Base-by-base conservation (phyloP, 2,797 vertebrate genomes). In the Myripristis jacobus region DNA sequence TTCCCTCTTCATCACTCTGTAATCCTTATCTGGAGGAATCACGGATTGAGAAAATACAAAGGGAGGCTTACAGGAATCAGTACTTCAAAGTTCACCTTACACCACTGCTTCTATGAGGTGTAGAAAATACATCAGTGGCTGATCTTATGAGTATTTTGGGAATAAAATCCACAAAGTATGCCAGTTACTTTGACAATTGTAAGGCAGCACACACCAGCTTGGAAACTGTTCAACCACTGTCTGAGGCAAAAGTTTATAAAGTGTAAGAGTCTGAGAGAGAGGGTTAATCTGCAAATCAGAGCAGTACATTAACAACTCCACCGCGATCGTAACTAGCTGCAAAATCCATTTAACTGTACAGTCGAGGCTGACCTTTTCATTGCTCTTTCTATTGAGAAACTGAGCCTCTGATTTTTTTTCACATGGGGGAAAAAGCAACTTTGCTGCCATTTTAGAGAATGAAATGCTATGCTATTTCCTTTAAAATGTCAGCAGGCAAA, bases 401-500 rank as follows among this genome's bases (percentile, higher is more conserved):
- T 70, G 71, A 63, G 59, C 9, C 10, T 61, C 46, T 59, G 34
- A 16, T 56, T 81, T 81, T 81, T 80, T 83, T 83, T 31, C 27
- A 19, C 15, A 22, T 29, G 67, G 79, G 86, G 81, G 68, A 70
- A 81, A 87, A 82, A 79, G 68, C 77, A 88, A 87, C 68, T 78
- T 75, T 57, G 34, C 72, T 83, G 80, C 81, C 77, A 85, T 85
- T 87, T 70, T 68, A 62, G 43, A 22, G 53, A 87, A 77, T 22
- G 75, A 75, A 65, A 48, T 47, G 34, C 75, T 29, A 11, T 65
- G 75, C 57, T 52, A 73, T 83, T 87, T 90, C 71, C 76, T 88
- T 79, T 82, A 18, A 90, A 92, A 91, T 91, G 87, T 88, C 90
- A 91, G 77, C 83, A 67, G 76, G 66, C 79, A 86, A 82, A 88